Base-by-base conservation (phyloP, 2,113 vertebrate species). In the Oncorhynchus masou region DNA sequence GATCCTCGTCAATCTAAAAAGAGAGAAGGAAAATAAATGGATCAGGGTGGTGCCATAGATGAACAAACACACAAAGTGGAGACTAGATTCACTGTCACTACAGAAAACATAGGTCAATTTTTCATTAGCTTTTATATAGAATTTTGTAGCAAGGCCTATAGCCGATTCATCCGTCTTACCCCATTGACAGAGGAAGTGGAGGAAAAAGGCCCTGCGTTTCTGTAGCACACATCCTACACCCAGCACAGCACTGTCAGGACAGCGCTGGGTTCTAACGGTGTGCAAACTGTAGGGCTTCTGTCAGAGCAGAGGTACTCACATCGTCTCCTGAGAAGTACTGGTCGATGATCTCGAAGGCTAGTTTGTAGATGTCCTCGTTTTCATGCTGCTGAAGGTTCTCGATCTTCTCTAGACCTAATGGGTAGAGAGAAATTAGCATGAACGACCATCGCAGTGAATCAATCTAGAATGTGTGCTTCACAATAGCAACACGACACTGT, bases 311-410 rank as follows among this genome's bases (percentile, higher is more conserved):
- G 60, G 68, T 62, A 95, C 96, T 95, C 93, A 97, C 96, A 85
- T 97, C 96, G 80, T 97, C 96, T 86, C 95, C 96, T 92, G 96
- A 97, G 90, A 96, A 97, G 94, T 96, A 96, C 49, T 96, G 96
- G 94, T 97, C 95, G 89, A 97, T 96, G 90, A 97, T 97, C 93
- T 97, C 96, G 90, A 96, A 96, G 11, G 96, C 96, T 92, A 96
- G 91, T 90, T 97, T 97, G 92, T 96, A 97, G 86, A 97, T 97
- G 83, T 97, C 95, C 90, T 96, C 95, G 80, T 97, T 97, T 89
- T 97, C 95, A 9, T 97, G 95, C 83, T 96, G 95, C 78, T 97
- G 95, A 90, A 97, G 92, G 81, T 94, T 94, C 91, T 96, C 96
- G 0, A 96, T 97, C 92, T 96, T 97, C 89, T 97, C 96, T 91